Percentiles rank a stretch among this genome's conserved stretches.
Conservation (phyloP, 2,113 vertebrate species). For the Nematolebias whitei region DNA sequence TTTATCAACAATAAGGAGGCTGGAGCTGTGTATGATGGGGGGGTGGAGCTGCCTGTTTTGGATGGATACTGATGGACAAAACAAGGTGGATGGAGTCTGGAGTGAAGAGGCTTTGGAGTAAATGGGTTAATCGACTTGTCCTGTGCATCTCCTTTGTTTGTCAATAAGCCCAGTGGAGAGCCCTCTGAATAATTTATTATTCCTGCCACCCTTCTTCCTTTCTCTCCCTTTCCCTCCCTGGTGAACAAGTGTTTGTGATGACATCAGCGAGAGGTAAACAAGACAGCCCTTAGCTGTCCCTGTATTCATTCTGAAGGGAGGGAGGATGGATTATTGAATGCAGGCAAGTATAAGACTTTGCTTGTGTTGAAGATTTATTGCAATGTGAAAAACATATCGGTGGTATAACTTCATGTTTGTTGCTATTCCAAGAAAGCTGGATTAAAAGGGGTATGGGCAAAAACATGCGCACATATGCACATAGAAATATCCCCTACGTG, state of each 20-base stretch:
- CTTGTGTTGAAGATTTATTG: conserved; percentile 61
- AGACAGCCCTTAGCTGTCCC: conserved; percentile 62
- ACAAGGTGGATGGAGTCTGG: conserved; percentile 24
- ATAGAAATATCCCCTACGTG: conserved; percentile 27
- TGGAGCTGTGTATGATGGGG: conserved; percentile 13
- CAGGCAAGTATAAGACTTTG: conserved; percentile 54
- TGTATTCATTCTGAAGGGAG: conserved; percentile 28
- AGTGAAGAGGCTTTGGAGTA: conserved; percentile 77
- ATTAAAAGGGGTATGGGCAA: conserved; percentile 31
- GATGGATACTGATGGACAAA: conserved; percentile 48
- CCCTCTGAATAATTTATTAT: conserved; percentile 88
- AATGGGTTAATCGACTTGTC: conserved; percentile 91
- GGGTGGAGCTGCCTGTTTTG: conserved; percentile 30
- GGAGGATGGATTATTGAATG: conserved; percentile 61
- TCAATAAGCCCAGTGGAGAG: conserved; percentile 85
- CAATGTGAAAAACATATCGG: conserved; percentile 25
- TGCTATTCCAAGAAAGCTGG: conserved; percentile 44
- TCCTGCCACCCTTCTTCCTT: conserved; percentile 43
- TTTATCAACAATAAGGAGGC: conserved; percentile 56
- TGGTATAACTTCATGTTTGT: too few species aligned
- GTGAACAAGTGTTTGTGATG: conserved; percentile 89
- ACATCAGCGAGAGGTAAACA: conserved; percentile 88
- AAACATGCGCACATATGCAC: not conserved
- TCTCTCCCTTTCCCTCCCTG: conserved; percentile 73
- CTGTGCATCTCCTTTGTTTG: conserved; percentile 88